Base-by-base conservation (phyloP, 2,888 invertebrate genomes). In the Leptopilina myrica region DNA sequence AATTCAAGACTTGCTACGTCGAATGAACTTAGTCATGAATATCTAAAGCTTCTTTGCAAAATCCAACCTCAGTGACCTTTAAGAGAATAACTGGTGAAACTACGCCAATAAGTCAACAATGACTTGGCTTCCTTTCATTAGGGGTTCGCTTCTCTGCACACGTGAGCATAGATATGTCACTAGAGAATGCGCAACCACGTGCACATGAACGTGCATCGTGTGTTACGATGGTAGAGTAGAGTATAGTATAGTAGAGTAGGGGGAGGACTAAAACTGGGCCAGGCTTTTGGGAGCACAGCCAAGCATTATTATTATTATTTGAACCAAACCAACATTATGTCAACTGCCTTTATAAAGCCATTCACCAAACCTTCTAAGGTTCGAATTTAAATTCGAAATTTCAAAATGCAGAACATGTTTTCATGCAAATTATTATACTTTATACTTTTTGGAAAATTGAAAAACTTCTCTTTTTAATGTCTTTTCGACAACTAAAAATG, bases 281-380 rank as follows among this genome's bases (percentile, higher is more conserved):
- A 81, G 81, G 81, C 80, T 84, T 83, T 83, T 83, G 87, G 88
- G 87, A 87, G 84, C 81, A 76, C 73, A 80, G 89, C 89, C 88
- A 88, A 89, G 86, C 85, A 87, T 88, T 84, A 83, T 83, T 84
- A 43, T 43, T 43, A 87, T 88, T 88, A 88, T 85, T 85, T 84
- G 85, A 84, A 69, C 82, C 84, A 77, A 84, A 80, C 78, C 85
- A 80, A 84, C 84, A 86, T 87, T 87, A 87, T 87, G 84, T 83
- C 81, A 84, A 79, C 76, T 75, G n/a, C 49, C 49, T 76, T 53
- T n/a, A 49, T 49, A 76, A 73, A 12, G 14, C 2, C 43, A 33
- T 65, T 40, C 15, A 9, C 15, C 43, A n/a, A 33, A n/a, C 66
- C 66, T 43, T 66, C n/a, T 15, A 66, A 43, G 43, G 43, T 66